These are phyloP conservation scores for Parazoanthus swiftii DNA, from an alignment of 92 coral and sea anemone species.

Conservation along the genomic window DNA sequence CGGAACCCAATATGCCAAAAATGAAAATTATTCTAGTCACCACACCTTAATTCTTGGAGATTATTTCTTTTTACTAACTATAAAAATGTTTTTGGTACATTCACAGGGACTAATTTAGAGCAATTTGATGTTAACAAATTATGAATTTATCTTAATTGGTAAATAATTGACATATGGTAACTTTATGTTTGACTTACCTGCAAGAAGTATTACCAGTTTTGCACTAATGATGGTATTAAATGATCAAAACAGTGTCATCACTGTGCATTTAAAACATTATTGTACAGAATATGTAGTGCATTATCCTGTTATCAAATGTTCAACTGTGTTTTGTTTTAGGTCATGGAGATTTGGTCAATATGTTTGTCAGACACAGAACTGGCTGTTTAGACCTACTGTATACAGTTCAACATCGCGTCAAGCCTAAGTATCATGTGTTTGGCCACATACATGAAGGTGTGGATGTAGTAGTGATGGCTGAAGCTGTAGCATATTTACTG, in stretches of 20 bases:
- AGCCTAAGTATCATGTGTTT: constrained; percentile 48
- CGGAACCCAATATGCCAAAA: no score
- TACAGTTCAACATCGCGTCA: constrained; percentile 75
- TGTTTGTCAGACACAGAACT: constrained; percentile 55
- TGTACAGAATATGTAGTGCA: no score
- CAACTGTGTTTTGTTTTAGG: constrained; percentile 39
- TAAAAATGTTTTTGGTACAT: neutral
- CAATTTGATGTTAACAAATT: neutral
- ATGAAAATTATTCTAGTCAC: neutral
- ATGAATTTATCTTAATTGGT: constrained; percentile 82
- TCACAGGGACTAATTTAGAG: neutral
- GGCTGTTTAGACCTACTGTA: constrained; percentile 86
- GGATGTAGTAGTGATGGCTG: neutral
- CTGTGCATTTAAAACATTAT: no score
- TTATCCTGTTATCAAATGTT: neutral
- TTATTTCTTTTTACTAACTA: no score
- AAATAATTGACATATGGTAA: neutral
- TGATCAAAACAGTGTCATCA: no score
- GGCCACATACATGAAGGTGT: constrained; percentile 86
- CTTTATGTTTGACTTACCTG: no score
- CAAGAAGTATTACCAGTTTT: no score
- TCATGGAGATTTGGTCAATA: constrained; percentile 63
- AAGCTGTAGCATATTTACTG: no score
- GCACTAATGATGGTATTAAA: no score
- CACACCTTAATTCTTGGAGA: neutral